Evolutionary conservation across 2,113 vertebrate genomes (phyloP).

Genomic region (Xerus inauris): DNA sequence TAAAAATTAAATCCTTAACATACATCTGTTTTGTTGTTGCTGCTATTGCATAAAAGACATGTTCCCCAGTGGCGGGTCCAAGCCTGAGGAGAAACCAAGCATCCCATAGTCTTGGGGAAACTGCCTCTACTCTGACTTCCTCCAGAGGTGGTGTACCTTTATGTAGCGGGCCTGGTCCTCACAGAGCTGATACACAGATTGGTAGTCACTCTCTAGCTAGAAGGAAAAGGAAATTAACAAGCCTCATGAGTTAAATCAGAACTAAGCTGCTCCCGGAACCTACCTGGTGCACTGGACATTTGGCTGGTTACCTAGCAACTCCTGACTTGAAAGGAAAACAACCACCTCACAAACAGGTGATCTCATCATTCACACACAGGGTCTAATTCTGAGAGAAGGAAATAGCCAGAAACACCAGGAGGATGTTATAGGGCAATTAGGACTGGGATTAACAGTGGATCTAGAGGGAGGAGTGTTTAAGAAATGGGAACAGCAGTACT

Average conservation of each 20-base stretch:
- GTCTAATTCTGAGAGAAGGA: constrained; percentile 4
- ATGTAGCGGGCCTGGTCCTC: constrained; percentile 66
- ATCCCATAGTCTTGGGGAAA: not conserved
- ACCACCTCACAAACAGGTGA: constrained; percentile 19
- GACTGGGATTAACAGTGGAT: not conserved
- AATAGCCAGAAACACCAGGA: not conserved
- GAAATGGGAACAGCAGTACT: not conserved
- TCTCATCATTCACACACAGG: not conserved
- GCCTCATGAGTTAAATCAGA: not conserved
- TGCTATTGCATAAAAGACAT: not conserved
- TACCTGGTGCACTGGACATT: not conserved
- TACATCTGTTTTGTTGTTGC: not conserved
- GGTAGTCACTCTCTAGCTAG: constrained; percentile 65
- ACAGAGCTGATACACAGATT: constrained; percentile 58
- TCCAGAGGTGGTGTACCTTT: constrained; percentile 53
- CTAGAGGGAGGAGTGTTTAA: not conserved
- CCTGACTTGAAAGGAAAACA: not conserved
- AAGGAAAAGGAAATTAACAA: constrained; percentile 33
- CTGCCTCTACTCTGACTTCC: not conserved
- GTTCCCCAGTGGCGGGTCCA: not conserved
- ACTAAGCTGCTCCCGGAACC: not conserved
- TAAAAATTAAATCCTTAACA: not conserved
- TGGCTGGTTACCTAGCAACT: constrained; percentile 60
- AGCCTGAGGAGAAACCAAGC: not conserved
- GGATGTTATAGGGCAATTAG: not conserved